Base-by-base conservation (phyloP, 2,113 vertebrate species). In the Prunella himalayana region DNA sequence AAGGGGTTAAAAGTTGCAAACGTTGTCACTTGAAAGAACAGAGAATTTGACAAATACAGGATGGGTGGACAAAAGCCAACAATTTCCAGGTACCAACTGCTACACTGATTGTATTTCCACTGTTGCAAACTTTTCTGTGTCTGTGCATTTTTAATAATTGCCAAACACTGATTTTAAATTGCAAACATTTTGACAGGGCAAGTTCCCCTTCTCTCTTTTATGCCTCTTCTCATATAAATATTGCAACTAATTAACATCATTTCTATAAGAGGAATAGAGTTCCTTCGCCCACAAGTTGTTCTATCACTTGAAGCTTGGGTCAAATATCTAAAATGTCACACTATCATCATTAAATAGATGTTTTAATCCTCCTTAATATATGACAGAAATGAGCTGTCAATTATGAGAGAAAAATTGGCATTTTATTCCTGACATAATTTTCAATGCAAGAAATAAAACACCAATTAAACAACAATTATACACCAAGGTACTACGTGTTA, bases 401-500 rank as follows among this genome's bases (percentile, higher is more conserved):
- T 98, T 97, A 96, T 23, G 68, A 90, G 86, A 80, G 78, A 97
- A 97, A 96, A 97, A 98, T 97, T 97, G 98, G 97, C 96, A 96
- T 97, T 98, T 97, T 94, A 96, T 96, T 97, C 95, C 56, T 93
- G 82, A 91, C 93, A 92, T 90, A 65, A 97, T 90, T 97, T 95
- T 94, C 89, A 85, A 78, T 82, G 76, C 89, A 97, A 98, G 82
- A 91, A 96, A 97, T 97, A 96, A 97, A 97, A 96, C 76, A 96
- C 94, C 92, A 97, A 97, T 97, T 96, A 98, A 93, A 98, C 89
- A 91, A 96, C 97, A 96, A 97, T 97, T 97, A 97, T 96, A 95
- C 88, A 94, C 92, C 89, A 97, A 94, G 70, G 87, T 95, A 97
- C 61, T 70, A 95, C 81, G 86, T 81, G 91, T 96, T 96, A 97